Percentiles rank a stretch among this genome's conserved stretches.
These are phyloP conservation scores for Nasonia vitripennis DNA, from an alignment of 1,140 invertebrate genomes.

Conservation along the genomic window DNA sequence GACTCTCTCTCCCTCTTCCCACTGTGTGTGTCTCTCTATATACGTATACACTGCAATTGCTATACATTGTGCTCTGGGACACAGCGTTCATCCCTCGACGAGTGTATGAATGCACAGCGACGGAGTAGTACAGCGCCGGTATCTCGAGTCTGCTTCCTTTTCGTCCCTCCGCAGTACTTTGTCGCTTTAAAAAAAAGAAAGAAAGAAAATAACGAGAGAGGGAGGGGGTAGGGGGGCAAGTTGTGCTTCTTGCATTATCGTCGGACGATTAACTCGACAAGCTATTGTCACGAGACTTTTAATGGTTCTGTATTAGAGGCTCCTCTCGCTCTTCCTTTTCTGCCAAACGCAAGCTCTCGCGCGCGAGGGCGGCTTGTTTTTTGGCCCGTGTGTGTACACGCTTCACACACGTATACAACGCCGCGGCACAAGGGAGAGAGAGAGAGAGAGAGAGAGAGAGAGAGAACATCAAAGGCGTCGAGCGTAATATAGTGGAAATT, in stretches of 20 bases:
- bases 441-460: neutral
- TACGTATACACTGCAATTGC: slow-evolving; percentile 61
- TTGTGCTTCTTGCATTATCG: slow-evolving; percentile 20
- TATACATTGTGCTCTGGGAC: slow-evolving; percentile 63
- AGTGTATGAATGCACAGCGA: slow-evolving; percentile 41
- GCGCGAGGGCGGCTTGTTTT: neutral
- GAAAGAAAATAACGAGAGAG: too few species aligned
- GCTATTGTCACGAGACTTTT: too few species aligned
- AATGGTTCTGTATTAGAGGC: neutral
- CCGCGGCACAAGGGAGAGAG: neutral
- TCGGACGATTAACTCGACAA: neutral
- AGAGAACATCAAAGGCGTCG: slow-evolving; percentile 37
- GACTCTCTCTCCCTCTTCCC: slow-evolving; percentile 28
- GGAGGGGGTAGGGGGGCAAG: neutral
- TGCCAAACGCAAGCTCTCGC: neutral
- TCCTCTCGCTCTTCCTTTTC: neutral
- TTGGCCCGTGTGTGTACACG: neutral
- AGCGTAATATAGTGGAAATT: slow-evolving; percentile 33
- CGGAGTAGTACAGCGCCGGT: neutral
- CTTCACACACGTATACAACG: neutral
- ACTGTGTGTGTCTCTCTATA: too few species aligned
- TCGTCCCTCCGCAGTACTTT: neutral
- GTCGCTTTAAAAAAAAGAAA: neutral
- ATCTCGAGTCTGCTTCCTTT: neutral
- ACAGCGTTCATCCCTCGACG: slow-evolving; percentile 46